Evolutionary conservation across 1,140 invertebrate genomes (phyloP).

Genomic region (Harpegnathos saltator): DNA sequence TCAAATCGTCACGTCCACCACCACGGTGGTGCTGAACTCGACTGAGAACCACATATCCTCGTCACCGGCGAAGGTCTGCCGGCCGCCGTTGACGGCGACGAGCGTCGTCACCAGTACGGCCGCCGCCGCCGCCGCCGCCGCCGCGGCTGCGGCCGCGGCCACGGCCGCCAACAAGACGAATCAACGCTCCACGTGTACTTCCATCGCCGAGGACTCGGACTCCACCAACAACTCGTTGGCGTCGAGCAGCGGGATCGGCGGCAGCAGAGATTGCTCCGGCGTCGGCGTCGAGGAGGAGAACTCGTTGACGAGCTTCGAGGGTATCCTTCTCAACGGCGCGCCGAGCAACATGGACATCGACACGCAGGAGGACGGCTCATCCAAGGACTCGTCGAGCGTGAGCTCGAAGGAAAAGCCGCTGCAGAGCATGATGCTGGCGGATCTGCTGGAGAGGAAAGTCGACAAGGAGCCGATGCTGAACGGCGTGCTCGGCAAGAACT

Average conservation of each 20-base stretch:
- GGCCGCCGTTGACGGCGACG: conserved; percentile 85
- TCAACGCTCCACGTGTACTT: conserved; percentile 80
- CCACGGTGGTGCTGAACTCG: conserved; percentile 72
- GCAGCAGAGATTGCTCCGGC: conserved; percentile 83
- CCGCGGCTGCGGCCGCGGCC: background rate
- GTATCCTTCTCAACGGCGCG: conserved; percentile 87
- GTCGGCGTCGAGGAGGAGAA: conserved; percentile 87
- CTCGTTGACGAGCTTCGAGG: conserved; percentile 88
- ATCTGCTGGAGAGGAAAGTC: conserved; percentile 89
- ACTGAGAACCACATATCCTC: conserved; percentile 82
- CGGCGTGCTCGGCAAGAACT: conserved; percentile 87
- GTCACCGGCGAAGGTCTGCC: conserved; percentile 76
- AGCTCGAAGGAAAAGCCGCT: conserved; percentile 83
- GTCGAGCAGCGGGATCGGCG: conserved; percentile 87
- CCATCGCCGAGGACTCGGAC: conserved; percentile 87
- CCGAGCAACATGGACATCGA: conserved; percentile 87
- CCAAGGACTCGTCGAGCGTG: conserved; percentile 86
- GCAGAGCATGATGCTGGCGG: conserved; percentile 88
- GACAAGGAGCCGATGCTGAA: conserved; percentile 88
- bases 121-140: conserved; percentile 18
- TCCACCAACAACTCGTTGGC: conserved; percentile 87
- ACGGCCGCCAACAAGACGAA: conserved; percentile 71
- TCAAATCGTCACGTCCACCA: conserved; percentile 73
- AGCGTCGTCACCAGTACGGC: conserved; percentile 74
- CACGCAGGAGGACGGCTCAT: conserved; percentile 86